Evolutionary conservation across 1,140 invertebrate genomes (phyloP), one percentile per base, ranked within the genome.

Genomic region (Heliconius melpomene): DNA sequence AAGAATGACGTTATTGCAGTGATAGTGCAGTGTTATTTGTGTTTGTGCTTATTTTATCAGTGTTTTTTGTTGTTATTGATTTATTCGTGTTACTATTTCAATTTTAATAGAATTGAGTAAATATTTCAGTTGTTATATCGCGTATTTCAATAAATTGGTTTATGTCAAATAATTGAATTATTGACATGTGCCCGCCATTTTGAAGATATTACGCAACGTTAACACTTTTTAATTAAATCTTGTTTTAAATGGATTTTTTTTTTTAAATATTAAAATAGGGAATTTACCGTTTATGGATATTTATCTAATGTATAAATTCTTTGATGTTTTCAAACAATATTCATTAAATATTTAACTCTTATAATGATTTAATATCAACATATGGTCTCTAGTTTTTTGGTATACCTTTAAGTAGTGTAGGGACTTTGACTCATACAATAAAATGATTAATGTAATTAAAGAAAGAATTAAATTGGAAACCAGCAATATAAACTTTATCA

Each of bases 181-280:
- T 66, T 66, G 7, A 38, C 36, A 9, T 38, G 71, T 2, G 29
- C 40, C 71, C 32, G 71, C 71, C 71, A 72, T 72, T 72, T 72
- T 72, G 71, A 40, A 26, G 9, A 29, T 16, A 13, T 66, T 26
- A 66, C 60, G 13, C 26, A 66, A 66, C 11, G 5, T 16, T 26
- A 23, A 60, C 23, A 60, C 2, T 60, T 60, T 26, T 60, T n/a
- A 54, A 46, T 46, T 5, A 46, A 46, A 46, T 16, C 40, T 46
- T 46, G 6, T 32, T 32, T 32, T 32, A 32, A 32, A 13, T 3
- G 5, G 2, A 3, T 3, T 3, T 16, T 46, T 16, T 11, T 16
- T 11, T 46, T 46, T 46, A 46, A 13, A 46, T 0, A 3, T 16
- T 46, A 46, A 46, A 46, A 46, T 46, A 46, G 3, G 13, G 13